Evolutionary conservation across 2,888 invertebrate genomes (phyloP), one percentile per base, ranked within the genome.

Genomic region (Eupithecia subfuscata): DNA sequence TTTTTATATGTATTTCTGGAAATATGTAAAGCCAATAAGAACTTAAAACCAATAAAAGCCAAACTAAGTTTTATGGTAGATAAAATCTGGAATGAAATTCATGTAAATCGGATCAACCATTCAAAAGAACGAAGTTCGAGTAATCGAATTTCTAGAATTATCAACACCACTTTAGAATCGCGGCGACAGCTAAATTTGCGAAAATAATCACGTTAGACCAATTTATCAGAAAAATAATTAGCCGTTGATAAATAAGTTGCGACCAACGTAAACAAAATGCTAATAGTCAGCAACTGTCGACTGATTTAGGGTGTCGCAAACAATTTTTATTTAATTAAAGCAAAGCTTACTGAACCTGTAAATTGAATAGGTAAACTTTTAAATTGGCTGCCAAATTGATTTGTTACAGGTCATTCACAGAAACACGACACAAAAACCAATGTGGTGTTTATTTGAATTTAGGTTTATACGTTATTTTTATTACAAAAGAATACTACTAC

Each of bases 281-380:
- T 70, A 74, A 75, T 60, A 70, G 68, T 37, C n/a, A 9, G 48
- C 73, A 71, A 75, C 60, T 63, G 74, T 68, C 71, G 60, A 37
- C 74, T 71, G 70, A 74, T 74, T 71, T 74, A 74, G 64, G 45
- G 70, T 34, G 45, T 60, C 18, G 34, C 63, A 74, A 74, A 74
- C 70, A 71, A 37, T 75, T 75, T 74, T 75, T 75, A 65, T 67
- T 70, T 73, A 69, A 72, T 73, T 68, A 68, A 52, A 43, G 25
- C 68, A 43, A 45, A 12, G 43, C n/a, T 68, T 68, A 68, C 43
- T 68, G 43, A 43, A 60, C 70, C 22, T 56, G 52, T 37, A 22
- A 60, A 70, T 60, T 70, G 37, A 40, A 70, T 22, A 56, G 56
- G 56, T 56, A 22, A 63, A 63, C 63, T 34, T 64, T 25, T 25